Evolutionary conservation across 2,797 vertebrate genomes (phyloP), one percentile per base, ranked within the genome.

Genomic region (Chloroceryle amazona): DNA sequence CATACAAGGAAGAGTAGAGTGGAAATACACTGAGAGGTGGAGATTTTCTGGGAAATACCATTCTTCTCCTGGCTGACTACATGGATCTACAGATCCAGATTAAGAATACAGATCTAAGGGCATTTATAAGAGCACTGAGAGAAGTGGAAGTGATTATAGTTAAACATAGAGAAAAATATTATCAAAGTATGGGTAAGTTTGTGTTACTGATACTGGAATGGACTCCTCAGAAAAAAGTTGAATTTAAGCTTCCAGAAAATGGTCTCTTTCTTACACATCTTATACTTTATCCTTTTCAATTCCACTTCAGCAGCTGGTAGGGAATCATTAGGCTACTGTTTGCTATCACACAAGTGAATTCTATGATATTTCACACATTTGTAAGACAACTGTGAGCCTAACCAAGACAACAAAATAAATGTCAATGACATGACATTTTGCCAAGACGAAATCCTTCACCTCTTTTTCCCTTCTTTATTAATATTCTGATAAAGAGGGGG

Each of bases 211-310:
- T 93, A 85, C 87, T 73, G 42, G 72, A 75, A 96, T 76, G 65
- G 73, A 89, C 55, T 94, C 85, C 89, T 95, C 62, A 57, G 94
- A 71, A 25, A 25, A 46, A 41, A 63, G 19, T 2, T 19, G 92
- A 97, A 93, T 60, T 41, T 52, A 95, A 96, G 94, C 60, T 93
- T 93, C 82, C 31, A 81, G 86, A 91, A 94, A 94, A 97, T 62
- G 15, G 52, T 81, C 46, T 84, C n/a, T 41, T 89, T 46, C 86
- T 89, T 47, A 84, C 25, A 92, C 57, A 22, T 46, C 46, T 46
- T 75, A 37, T 46, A 74, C 51, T 96, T 90, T 92, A 33, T 90
- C 82, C 81, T 73, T 78, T 89, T 85, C 63, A 81, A 51, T 84
- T 67, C 23, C 80, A 57, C 33, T 86, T 93, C 89, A 75, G 82